A percentile compares a stretch with the other conserved stretches of the same genome.
phyloP scores from a whole-genome alignment of 1,140 invertebrate species.

The Uloborus diversus region DNA sequence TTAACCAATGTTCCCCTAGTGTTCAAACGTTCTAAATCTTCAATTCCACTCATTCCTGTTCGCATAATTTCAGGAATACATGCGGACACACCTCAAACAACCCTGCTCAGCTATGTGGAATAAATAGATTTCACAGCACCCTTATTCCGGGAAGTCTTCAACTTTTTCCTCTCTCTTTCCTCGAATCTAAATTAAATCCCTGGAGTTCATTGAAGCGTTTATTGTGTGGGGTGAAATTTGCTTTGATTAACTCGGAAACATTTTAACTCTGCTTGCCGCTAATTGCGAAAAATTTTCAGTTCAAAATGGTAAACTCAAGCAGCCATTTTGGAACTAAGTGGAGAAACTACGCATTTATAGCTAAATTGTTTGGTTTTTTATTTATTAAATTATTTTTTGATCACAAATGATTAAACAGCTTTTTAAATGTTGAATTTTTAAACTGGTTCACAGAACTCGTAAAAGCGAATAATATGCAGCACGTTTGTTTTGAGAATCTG shows the following conservation, averaged over 20 bases:
- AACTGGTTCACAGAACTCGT: too few species aligned
- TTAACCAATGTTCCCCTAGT: too few species aligned
- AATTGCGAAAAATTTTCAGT: slow-evolving; percentile 35
- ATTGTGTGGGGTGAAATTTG: slow-evolving; percentile 11
- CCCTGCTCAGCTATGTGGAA: slow-evolving; percentile 7
- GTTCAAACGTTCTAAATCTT: too few species aligned
- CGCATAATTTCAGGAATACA: slow-evolving; percentile 18
- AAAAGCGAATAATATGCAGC: too few species aligned
- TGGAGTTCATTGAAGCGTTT: slow-evolving; percentile 9
- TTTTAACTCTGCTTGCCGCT: not conserved
- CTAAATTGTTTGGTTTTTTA: too few species aligned
- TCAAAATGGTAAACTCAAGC: too few species aligned
- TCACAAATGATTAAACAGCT: too few species aligned
- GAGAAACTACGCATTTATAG: too few species aligned
- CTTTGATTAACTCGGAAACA: slow-evolving; percentile 39
- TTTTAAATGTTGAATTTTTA: too few species aligned
- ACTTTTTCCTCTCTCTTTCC: not conserved
- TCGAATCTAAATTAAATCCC: slow-evolving; percentile 21
- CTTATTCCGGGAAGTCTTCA: not conserved
- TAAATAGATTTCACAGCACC: slow-evolving; percentile 36
- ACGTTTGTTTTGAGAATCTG: too few species aligned
- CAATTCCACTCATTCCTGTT: not conserved
- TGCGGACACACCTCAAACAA: slow-evolving; percentile 19
- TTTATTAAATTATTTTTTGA: too few species aligned
- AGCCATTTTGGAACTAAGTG: too few species aligned